Evolutionary conservation across 2,797 vertebrate genomes (phyloP).

Genomic region (Sciaenops ocellatus): DNA sequence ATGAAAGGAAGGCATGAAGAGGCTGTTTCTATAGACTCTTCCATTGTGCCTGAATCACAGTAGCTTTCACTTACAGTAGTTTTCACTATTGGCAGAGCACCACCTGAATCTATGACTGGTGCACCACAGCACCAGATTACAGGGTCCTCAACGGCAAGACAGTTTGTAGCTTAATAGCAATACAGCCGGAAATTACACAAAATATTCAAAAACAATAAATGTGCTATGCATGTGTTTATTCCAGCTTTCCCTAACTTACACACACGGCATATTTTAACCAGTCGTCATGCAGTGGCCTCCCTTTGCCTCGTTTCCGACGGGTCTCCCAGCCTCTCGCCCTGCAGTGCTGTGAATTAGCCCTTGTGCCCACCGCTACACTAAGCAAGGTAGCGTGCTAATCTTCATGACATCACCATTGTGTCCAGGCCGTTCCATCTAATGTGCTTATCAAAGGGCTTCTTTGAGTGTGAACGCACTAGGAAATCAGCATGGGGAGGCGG

Average conservation of each 20-base stretch:
- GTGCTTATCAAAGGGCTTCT: constrained; percentile 83
- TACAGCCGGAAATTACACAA: constrained; percentile 41
- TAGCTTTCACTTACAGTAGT: constrained; percentile 58
- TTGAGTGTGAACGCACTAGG: constrained; percentile 77
- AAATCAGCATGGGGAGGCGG: constrained; percentile 79
- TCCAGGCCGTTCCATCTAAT: constrained; percentile 82
- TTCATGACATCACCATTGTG: constrained; percentile 86
- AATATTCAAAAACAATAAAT: constrained; percentile 54
- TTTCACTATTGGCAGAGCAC: constrained; percentile 47
- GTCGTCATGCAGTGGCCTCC: constrained; percentile 25
- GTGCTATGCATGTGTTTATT: constrained; percentile 61
- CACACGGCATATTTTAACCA: constrained; percentile 48
- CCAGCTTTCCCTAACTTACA: constrained; percentile 34
- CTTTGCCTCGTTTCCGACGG: constrained; percentile 61
- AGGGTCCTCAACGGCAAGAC: constrained; percentile 52
- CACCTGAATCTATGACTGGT: constrained; percentile 64
- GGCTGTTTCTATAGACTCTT: constrained; percentile 58
- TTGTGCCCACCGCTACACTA: constrained; percentile 69
- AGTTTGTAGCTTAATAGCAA: constrained; percentile 44
- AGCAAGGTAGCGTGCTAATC: constrained; percentile 83
- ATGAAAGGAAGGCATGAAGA: constrained; percentile 66
- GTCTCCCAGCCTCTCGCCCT: constrained; percentile 55
- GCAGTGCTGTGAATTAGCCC: constrained; percentile 73
- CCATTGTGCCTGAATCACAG: constrained; percentile 63
- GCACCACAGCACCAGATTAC: constrained; percentile 47